Conservation (phyloP, 1,140 invertebrate genomes). For the Venustaconcha ellipsiformis region DNA sequence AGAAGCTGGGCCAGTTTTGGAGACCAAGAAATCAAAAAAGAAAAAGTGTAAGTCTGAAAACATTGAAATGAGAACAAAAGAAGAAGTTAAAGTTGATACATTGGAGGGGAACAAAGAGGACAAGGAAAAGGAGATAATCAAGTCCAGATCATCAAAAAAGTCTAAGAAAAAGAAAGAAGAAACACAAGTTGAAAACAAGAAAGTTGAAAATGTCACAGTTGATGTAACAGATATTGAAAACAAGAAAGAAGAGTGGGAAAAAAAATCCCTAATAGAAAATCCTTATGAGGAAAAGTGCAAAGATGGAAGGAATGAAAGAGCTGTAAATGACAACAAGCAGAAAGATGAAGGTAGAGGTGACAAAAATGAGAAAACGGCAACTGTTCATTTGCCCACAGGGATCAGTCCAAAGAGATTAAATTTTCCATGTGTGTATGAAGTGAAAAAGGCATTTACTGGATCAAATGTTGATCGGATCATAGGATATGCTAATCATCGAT, state of each 20-base stretch:
- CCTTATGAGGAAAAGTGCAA: slow-evolving; percentile 9
- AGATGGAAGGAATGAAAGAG: slow-evolving; percentile 5
- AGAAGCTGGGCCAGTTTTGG: slow-evolving; percentile 7
- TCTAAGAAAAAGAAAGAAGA: slow-evolving; percentile 22
- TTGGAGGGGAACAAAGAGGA: slow-evolving; percentile 13
- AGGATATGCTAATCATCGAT: no score
- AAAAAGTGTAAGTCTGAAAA: slow-evolving; percentile 10
- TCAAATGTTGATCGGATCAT: no score
- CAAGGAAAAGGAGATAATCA: slow-evolving; percentile 18
- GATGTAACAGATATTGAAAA: neutral
- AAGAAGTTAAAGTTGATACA: neutral
- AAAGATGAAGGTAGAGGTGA: neutral
- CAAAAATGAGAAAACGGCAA: neutral
- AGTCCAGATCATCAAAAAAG: slow-evolving; percentile 23
- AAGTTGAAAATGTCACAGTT: neutral
- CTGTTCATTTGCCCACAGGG: no score
- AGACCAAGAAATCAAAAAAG: slow-evolving; percentile 32
- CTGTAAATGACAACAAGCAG: neutral
- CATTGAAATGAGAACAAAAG: neutral
- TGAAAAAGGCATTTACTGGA: no score
- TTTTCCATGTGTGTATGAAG: no score
- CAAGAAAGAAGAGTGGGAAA: slow-evolving; percentile 2
- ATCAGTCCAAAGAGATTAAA: no score
- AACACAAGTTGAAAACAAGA: slow-evolving; percentile 6
- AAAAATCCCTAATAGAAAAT: slow-evolving; percentile 18